Conservation (phyloP, 2,888 invertebrate genomes). For the Lapara coniferarum region DNA sequence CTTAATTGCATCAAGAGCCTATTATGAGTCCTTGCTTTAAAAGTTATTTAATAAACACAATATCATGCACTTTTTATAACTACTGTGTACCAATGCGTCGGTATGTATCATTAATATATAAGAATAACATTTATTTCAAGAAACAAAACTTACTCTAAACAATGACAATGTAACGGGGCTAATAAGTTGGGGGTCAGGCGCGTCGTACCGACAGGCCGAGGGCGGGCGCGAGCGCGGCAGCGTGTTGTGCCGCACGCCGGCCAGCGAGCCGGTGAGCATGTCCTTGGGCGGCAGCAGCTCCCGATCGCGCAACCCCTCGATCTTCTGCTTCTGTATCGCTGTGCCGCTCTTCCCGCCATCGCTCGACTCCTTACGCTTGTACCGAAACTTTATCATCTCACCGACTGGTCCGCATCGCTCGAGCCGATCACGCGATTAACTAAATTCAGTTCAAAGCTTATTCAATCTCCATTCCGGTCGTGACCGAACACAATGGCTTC, state of each 20-base stretch:
- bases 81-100: too few species aligned
- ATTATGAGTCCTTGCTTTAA: neutral
- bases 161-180: conserved; percentile 68
- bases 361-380: conserved; percentile 84
- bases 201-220: conserved; percentile 58
- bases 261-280: conserved; percentile 67
- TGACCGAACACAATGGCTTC: conserved; percentile 67
- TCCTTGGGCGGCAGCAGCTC: conserved; percentile 78
- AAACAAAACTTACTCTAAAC: conserved; percentile 73
- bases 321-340: conserved; percentile 77
- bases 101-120: too few species aligned
- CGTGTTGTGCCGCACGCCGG: conserved; percentile 75
- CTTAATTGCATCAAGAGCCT: neutral
- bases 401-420: conserved; percentile 67
- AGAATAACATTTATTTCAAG: too few species aligned
- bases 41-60: neutral
- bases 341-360: conserved; percentile 65
- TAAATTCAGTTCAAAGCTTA: conserved; percentile 49
- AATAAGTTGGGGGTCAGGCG: conserved; percentile 55
- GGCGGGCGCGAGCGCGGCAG: conserved; percentile 72
- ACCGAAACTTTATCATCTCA: conserved; percentile 87
- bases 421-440: conserved; percentile 46
- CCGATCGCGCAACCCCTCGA: conserved; percentile 71
- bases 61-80: neutral
- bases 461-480: conserved; percentile 56